Base-by-base conservation (phyloP, 1,140 invertebrate genomes). In the Microplitis mediator region DNA sequence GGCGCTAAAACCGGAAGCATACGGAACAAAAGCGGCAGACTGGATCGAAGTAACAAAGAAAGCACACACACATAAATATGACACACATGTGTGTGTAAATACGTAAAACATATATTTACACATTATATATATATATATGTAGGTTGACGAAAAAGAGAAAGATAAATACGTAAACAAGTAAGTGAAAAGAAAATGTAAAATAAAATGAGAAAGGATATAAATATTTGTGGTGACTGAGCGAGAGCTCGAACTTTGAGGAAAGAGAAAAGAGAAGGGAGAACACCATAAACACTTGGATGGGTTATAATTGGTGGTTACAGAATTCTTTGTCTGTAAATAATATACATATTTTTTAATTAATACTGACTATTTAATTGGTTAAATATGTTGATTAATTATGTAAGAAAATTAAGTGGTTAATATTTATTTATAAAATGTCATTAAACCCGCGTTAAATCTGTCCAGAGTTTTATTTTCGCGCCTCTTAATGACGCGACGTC, bases 221-320 rank as follows among this genome's bases (percentile, higher is more conserved):
- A 71, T 51, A 72, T 8, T 35, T 35, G n/a, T 32, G 68, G 68
- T 73, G 69, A 36, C 58, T 74, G 67, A 80, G 75, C 52, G 74
- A 75, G 69, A 66, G 39, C 69, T 63, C 34, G 52, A 34, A 52
- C n/a, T 63, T 14, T 62, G 66, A 71, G 69, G 60, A 62, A 66
- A 72, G 68, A 75, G 14, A 60, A 60, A 45, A 45, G 5, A 45
- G 51, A 61, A 65, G 54, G 56, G 34, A 64, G 62, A 66, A 65
- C 73, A 75, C 71, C 78, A 75, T 79, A 80, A 78, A 78, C 78
- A 80, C 60, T 23, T 71, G 65, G 39, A 45, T 45, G 39, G 39
- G 8, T 45, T 45, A 45, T 45, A 45, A 45, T 45, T 45, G 39
- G 6, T 45, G 4, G 39, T 45, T 11, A 45, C 6, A 45, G 11